Conservation (phyloP, 2,113 vertebrate species). For the Reinhardtius hippoglossoides region DNA sequence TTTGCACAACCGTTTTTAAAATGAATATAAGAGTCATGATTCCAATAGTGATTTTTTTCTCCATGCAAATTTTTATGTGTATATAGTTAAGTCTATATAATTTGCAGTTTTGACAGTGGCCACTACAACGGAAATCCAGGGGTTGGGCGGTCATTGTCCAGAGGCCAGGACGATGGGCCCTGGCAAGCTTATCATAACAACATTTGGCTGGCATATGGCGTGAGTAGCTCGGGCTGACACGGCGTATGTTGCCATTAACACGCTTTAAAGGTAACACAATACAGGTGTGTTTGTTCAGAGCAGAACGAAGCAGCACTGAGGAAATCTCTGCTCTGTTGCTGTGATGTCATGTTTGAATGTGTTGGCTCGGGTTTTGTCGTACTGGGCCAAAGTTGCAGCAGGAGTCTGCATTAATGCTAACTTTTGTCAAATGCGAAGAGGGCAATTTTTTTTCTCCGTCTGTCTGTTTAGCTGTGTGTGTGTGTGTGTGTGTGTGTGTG, state of each 20-base stretch:
- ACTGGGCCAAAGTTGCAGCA: conserved; percentile 29
- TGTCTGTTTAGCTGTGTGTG: background rate
- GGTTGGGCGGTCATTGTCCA: background rate
- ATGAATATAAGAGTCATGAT: background rate
- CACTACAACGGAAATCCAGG: background rate
- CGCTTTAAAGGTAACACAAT: conserved; percentile 17
- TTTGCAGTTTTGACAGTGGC: background rate
- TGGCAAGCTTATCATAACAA: conserved; percentile 10
- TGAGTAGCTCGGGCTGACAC: conserved; percentile 3
- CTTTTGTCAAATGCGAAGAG: conserved; percentile 12
- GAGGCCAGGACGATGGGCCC: conserved; percentile 10
- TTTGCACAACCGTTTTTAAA: background rate
- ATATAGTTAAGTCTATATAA: background rate
- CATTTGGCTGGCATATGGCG: conserved; percentile 61
- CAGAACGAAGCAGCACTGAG: background rate
- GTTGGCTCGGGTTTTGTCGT: background rate
- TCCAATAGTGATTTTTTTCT: background rate
- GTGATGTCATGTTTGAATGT: conserved; percentile 26
- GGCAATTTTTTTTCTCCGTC: background rate
- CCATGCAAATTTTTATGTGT: background rate
- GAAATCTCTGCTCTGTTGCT: conserved; percentile 19
- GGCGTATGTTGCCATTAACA: conserved; percentile 38
- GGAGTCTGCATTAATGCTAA: background rate
- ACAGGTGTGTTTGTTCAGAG: conserved; percentile 29
- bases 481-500: conserved; percentile 4